phyloP scores from a whole-genome alignment of 23 tunicate genomes.

The Phallusia fumigata region DNA sequence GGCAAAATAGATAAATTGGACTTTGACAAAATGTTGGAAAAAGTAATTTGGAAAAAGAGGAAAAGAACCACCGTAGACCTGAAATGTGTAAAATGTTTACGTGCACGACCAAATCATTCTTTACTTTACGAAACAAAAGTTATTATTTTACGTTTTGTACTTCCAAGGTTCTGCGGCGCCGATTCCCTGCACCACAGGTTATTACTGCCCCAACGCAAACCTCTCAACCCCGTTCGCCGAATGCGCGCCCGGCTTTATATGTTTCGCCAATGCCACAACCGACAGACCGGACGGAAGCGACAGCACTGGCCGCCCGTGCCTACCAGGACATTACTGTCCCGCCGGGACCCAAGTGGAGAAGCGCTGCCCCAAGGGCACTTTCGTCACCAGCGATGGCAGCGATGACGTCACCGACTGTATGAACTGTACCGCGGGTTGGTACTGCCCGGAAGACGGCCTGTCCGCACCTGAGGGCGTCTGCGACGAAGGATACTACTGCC shows the following conservation, averaged over 20 bases:
- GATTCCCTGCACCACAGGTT: constrained; percentile 77
- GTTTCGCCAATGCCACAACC: constrained; percentile 59
- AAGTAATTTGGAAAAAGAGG: too few species aligned
- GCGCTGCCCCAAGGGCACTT: constrained; percentile 78
- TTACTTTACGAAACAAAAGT: too few species aligned
- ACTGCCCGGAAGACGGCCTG: constrained; percentile 54
- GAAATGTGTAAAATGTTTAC: too few species aligned
- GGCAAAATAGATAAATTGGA: too few species aligned
- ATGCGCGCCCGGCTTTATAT: constrained; percentile 76
- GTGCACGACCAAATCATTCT: too few species aligned
- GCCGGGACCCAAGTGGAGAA: constrained; percentile 43
- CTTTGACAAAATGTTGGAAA: too few species aligned
- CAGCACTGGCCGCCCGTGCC: constrained; percentile 76
- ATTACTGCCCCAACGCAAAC: constrained; percentile 63
- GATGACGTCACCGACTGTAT: constrained; percentile 50
- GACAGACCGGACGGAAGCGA: constrained; percentile 55
- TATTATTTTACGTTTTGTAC: too few species aligned
- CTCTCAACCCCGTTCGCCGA: constrained; percentile 24
- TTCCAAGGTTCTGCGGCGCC: constrained; percentile 65
- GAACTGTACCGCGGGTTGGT: constrained; percentile 59
- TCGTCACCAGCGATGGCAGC: constrained; percentile 20
- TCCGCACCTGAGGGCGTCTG: constrained; percentile 63
- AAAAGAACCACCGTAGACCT: too few species aligned
- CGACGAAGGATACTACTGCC: constrained; percentile 83
- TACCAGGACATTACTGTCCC: constrained; percentile 69